Conservation (phyloP, 2,797 vertebrate genomes). For the Amazona ochrocephala region DNA sequence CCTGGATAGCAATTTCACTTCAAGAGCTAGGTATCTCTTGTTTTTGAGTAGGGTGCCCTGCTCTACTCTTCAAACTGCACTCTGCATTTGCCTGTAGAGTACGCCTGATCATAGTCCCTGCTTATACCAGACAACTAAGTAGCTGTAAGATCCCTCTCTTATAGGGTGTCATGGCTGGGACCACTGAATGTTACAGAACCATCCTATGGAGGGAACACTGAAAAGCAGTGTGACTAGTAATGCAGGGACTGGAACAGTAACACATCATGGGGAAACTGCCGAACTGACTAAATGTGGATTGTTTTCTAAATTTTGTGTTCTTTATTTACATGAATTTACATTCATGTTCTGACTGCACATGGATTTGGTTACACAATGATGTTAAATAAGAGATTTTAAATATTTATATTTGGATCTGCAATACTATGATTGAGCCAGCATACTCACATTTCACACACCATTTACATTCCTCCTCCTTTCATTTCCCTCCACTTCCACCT, state of each 20-base stretch:
- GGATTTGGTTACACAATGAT: background rate
- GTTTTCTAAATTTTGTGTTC: background rate
- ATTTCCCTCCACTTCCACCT: background rate
- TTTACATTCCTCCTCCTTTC: background rate
- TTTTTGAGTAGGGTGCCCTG: background rate
- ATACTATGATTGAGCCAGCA: background rate
- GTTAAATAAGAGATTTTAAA: background rate
- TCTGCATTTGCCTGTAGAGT: accelerated
- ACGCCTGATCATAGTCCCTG: background rate
- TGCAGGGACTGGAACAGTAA: background rate
- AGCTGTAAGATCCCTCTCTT: background rate
- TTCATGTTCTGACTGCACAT: background rate
- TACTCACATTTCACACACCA: background rate
- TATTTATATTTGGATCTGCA: background rate
- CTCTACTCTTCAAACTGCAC: background rate
- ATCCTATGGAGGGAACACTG: background rate
- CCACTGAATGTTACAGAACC: background rate
- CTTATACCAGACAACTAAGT: background rate
- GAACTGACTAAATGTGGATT: background rate
- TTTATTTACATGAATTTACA: background rate
- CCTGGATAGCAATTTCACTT: background rate
- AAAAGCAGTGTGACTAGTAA: background rate
- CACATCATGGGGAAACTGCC: background rate
- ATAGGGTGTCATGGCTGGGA: background rate
- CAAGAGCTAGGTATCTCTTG: background rate